Evolutionary conservation across 2,797 vertebrate genomes (phyloP), one percentile per base, ranked within the genome.

Genomic region (Staurois parvus): DNA sequence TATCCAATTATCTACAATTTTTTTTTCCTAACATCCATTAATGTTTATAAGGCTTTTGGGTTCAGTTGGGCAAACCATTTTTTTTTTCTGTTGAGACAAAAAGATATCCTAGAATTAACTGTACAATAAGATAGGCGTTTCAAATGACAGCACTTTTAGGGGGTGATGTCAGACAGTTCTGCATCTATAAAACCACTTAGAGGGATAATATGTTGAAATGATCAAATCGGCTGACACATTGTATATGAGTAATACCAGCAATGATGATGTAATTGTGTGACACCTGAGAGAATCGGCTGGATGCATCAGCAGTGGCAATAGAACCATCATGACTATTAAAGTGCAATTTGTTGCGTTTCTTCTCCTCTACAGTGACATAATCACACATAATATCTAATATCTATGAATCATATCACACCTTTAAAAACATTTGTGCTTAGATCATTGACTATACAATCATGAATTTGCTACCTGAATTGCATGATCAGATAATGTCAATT

Each of bases 191-290:
- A 66, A 67, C 24, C 66, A 70, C 72, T 83, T 59, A 59, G 15
- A 76, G 48, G 37, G 48, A 56, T 70, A 70, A 28, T 76, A 52
- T 66, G 48, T 29, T 66, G 42, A 32, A 56, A 83, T 67, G 48
- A 76, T 40, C 67, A 26, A 10, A 64, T 72, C 29, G 42, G 30
- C 70, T 79, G 40, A 84, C 83, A 64, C 42, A 26, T 48, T 30
- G n/a, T 48, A n/a, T 28, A 67, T 80, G 70, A 80, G 76, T 85
- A 75, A 79, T 32, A 66, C 40, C 75, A 48, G 29, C 28, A 76
- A 59, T 85, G 72, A 59, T 85, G 72, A 80, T 85, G 77, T 75
- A 80, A 85, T 30, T 30, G 2, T 52, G 13, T 42, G 32, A 62
- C 72, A 69, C 59, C 30, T n/a, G 15, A 56, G 42, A 66, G 75